A percentile compares a stretch with the other conserved stretches of the same genome.
phyloP scores from a whole-genome alignment of 64 coral and sea anemone genomes.

The Montipora capricornis region DNA sequence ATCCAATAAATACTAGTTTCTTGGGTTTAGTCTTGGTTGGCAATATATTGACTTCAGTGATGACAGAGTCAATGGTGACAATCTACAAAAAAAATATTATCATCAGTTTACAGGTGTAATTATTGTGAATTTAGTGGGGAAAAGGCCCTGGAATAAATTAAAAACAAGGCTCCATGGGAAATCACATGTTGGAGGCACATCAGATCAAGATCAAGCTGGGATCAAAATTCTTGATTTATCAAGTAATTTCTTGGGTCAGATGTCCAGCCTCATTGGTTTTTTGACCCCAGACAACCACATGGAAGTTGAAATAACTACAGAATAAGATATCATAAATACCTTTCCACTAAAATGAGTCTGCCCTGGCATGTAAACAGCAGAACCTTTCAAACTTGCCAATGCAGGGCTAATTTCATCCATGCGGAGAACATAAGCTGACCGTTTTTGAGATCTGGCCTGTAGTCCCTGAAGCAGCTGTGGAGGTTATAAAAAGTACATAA shows the following conservation, averaged over 20 bases:
- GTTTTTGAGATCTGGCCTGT: conserved; percentile 91
- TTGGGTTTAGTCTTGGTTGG: conserved; percentile 99
- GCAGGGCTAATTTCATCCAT: conserved; percentile 97
- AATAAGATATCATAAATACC: conserved; percentile 16
- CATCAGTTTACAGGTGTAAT: not conserved
- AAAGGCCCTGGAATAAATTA: not conserved
- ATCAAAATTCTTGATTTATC: too few relatives aligned
- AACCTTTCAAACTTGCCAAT: conserved; percentile 83
- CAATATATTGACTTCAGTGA: conserved; percentile 90
- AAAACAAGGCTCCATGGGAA: not conserved
- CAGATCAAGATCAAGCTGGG: too few relatives aligned
- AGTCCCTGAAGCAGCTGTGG: conserved; percentile 87
- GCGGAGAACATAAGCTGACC: conserved; percentile 81
- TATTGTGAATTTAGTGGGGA: not conserved
- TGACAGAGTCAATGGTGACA: conserved; percentile 91
- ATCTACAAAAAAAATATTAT: conserved; percentile 45
- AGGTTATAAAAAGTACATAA: not conserved
- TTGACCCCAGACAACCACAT: not conserved
- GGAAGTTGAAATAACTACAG: not conserved
- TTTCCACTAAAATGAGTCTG: conserved; percentile 91
- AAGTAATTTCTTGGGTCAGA: too few relatives aligned
- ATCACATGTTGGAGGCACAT: too few relatives aligned
- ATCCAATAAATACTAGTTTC: conserved; percentile 96
- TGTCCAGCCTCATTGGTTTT: too few relatives aligned
- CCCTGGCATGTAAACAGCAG: conserved; percentile 98